Conservation (phyloP, 2,113 vertebrate genomes). For the Cryptotis parvus region DNA sequence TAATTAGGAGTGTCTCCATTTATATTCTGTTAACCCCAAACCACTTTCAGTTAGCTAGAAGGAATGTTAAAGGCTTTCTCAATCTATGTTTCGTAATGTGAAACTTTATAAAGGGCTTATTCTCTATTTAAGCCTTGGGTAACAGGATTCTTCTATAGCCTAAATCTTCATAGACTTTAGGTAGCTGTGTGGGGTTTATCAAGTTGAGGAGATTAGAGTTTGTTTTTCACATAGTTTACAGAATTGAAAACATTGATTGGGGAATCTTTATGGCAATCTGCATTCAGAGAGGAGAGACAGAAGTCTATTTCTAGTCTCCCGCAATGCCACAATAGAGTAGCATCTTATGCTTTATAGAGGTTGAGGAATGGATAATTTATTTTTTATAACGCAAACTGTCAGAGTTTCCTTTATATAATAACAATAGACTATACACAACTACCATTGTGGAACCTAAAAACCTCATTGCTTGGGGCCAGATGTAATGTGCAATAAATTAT, state of each 20-base stretch:
- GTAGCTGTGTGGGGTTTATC: not conserved
- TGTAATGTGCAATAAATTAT: slow-evolving; percentile 88
- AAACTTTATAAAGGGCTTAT: not conserved
- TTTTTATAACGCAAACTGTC: slow-evolving; percentile 84
- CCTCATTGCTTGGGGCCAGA: slow-evolving; percentile 82
- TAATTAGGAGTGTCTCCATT: not conserved
- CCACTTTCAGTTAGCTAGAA: no score
- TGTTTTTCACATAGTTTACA: not conserved
- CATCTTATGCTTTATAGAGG: slow-evolving; percentile 40
- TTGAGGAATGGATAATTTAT: slow-evolving; percentile 84
- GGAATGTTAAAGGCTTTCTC: not conserved
- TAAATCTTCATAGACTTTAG: accelerated
- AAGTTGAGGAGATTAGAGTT: not conserved
- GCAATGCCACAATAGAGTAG: not conserved
- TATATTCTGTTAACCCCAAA: not conserved
- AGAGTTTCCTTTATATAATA: slow-evolving; percentile 85
- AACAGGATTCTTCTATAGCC: not conserved
- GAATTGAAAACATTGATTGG: not conserved
- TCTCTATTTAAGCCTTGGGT: not conserved
- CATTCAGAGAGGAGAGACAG: slow-evolving; percentile 1
- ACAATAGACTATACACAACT: slow-evolving; percentile 79
- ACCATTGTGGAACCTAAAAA: slow-evolving; percentile 83
- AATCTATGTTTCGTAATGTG: no score
- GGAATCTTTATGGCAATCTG: not conserved
- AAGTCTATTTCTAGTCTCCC: slow-evolving; percentile 54